Evolutionary conservation across 2,888 invertebrate genomes (phyloP).

Genomic region (Sisyra terminalis): DNA sequence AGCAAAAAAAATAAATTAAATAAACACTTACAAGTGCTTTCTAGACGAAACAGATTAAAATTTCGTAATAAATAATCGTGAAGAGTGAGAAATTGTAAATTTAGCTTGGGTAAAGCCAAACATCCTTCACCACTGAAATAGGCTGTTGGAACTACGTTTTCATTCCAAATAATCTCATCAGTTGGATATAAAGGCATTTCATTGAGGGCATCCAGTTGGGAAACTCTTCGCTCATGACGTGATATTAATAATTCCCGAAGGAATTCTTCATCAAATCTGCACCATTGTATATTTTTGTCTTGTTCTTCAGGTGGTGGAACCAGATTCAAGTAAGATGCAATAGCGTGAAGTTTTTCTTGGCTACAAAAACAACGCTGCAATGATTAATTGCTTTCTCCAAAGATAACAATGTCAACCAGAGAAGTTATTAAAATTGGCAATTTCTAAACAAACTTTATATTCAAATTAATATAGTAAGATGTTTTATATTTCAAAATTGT

Average conservation of each 20-base stretch:
- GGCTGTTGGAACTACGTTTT: constrained; percentile 94
- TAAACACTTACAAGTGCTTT: constrained; percentile 77
- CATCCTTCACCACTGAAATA: constrained; percentile 94
- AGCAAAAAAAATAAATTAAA: not conserved
- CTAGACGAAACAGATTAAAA: constrained; percentile 91
- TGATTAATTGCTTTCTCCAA: not conserved
- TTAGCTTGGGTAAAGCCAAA: constrained; percentile 90
- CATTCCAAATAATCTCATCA: constrained; percentile 97
- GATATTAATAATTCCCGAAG: constrained; percentile 72
- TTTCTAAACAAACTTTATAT: too few relatives aligned
- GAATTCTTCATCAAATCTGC: constrained; percentile 63
- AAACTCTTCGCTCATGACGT: constrained; percentile 73
- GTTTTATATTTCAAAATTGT: too few relatives aligned
- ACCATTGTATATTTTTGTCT: constrained; percentile 53
- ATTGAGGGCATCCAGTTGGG: constrained; percentile 88
- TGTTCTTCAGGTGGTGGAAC: constrained; percentile 45
- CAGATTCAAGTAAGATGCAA: constrained; percentile 75
- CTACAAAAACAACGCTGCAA: constrained; percentile 22
- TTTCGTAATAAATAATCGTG: constrained; percentile 96
- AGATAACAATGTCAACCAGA: not conserved
- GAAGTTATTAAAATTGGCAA: not conserved
- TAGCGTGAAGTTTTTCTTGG: constrained; percentile 62
- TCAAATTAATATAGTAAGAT: too few relatives aligned
- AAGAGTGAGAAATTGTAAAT: constrained; percentile 92
- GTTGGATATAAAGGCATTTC: constrained; percentile 98